Conservation (phyloP, 2,797 vertebrate species). For the Crax fasciolata region DNA sequence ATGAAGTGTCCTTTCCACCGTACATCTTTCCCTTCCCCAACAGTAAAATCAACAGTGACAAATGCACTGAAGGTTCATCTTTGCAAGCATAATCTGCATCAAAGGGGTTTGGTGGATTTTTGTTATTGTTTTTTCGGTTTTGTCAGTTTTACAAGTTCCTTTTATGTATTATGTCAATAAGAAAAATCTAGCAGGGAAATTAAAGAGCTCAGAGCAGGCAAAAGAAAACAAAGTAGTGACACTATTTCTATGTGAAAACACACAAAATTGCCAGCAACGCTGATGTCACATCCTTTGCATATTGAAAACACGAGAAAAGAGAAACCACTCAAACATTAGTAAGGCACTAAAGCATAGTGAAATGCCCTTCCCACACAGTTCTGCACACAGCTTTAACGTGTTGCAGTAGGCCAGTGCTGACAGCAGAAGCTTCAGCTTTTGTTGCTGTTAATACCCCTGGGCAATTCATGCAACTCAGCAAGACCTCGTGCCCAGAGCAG, state of each 20-base stretch:
- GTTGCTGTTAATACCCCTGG: constrained; percentile 66
- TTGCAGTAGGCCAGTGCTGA: constrained; percentile 34
- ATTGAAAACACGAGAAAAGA: background rate
- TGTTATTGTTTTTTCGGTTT: background rate
- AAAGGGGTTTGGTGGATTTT: background rate
- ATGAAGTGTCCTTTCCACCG: constrained; percentile 27
- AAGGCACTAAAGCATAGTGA: background rate
- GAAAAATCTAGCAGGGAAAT: background rate
- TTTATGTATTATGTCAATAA: background rate
- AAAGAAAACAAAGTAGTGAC: background rate
- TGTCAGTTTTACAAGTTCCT: background rate
- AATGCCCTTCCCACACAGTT: background rate
- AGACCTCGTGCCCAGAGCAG: constrained; percentile 61
- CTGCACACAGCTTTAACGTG: constrained; percentile 50
- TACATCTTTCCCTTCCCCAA: background rate
- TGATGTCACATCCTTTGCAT: background rate
- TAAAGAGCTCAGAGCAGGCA: background rate
- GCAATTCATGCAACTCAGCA: constrained; percentile 73
- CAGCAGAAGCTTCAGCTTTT: constrained; percentile 68
- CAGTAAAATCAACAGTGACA: background rate
- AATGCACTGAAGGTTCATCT: background rate
- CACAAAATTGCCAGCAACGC: background rate
- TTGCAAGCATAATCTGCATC: background rate
- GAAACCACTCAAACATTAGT: background rate
- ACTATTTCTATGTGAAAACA: background rate